Base-by-base conservation (phyloP, 2,113 vertebrate species). In the Neoarius graeffei region DNA sequence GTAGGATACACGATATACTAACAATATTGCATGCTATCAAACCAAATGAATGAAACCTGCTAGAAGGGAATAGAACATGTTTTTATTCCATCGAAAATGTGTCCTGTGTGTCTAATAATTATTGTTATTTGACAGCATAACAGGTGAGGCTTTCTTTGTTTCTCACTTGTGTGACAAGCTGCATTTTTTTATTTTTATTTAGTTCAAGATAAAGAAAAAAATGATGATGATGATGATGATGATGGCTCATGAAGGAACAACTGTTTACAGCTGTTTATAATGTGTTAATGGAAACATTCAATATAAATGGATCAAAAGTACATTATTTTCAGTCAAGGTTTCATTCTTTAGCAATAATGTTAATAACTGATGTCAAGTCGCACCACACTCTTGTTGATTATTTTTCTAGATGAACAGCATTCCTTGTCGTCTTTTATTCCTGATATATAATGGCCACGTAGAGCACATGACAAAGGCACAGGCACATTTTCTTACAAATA, bases 401-500 rank as follows among this genome's bases (percentile, higher is more conserved):
- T 27, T 54, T 30, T 59, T 19, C 30, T 35, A 9, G 4, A 3
- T 3, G 35, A 81, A 25, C 5, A 13, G 20, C 9, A 64, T 5
- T 7, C 27, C 17, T 30, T 83, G 10, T 66, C 7, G 11, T 66
- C 35, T 83, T 66, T 48, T 27, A 67, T 67, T 52, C 42, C 42
- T 48, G 42, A 52, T 62, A 84, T 64, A 67, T 67, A 84, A 27
- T 84, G 62, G 82, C 62, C 82, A 67, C 19, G 6, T 35, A 64
- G 66, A 54, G 73, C 52, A 84, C 57, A 50, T 59, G 69, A 52
- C 48, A 48, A 52, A 73, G 11, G 9, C 50, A 67, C 50, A 76
- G 14, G 50, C 81, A 79, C 81, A 83, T 81, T 67, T 64, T 67
- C 27, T 81, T 79, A 86, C 90, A 85, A 82, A 82, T 56, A 86